A percentile compares a stretch with the other conserved stretches of the same genome.
These are phyloP conservation scores for Megaptera novaeangliae DNA, from an alignment of 2,113 vertebrate genomes.

Conservation along the genomic window DNA sequence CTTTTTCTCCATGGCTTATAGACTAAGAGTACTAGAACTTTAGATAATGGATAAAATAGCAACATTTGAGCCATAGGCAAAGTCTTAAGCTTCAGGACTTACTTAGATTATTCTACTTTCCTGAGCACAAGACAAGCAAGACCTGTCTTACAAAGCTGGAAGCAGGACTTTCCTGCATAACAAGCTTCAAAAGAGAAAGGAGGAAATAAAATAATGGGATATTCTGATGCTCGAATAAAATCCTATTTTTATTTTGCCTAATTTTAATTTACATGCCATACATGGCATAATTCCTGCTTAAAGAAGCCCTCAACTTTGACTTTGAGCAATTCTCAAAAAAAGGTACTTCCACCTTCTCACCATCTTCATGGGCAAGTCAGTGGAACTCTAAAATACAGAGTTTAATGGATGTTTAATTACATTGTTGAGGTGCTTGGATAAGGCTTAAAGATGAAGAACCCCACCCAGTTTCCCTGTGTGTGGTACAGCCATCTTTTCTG, in stretches of 20 bases:
- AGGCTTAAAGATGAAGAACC: not conserved
- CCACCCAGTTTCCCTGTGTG: not conserved
- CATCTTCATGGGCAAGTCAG: not conserved
- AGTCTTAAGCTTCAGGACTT: not conserved
- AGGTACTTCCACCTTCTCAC: not conserved
- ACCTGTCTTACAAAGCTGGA: not conserved
- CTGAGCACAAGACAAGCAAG: not conserved
- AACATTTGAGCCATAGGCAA: not conserved
- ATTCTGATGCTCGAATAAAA: not conserved
- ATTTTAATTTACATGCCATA: not conserved
- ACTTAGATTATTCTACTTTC: not conserved
- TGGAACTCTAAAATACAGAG: not conserved
- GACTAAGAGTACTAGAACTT: not conserved
- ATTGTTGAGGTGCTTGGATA: not conserved
- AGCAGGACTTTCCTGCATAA: not conserved
- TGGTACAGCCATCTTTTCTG: not conserved
- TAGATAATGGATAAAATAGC: not conserved
- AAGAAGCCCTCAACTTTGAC: not conserved
- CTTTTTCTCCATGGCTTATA: not conserved
- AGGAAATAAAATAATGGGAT: not conserved
- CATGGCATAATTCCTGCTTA: not conserved
- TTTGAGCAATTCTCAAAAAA: not conserved
- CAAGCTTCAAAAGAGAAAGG: accelerated
- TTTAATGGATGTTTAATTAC: not conserved
- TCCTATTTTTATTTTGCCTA: not conserved